phyloP scores from a whole-genome alignment of 92 coral and sea anemone genomes.

The Palythoa grandis region DNA sequence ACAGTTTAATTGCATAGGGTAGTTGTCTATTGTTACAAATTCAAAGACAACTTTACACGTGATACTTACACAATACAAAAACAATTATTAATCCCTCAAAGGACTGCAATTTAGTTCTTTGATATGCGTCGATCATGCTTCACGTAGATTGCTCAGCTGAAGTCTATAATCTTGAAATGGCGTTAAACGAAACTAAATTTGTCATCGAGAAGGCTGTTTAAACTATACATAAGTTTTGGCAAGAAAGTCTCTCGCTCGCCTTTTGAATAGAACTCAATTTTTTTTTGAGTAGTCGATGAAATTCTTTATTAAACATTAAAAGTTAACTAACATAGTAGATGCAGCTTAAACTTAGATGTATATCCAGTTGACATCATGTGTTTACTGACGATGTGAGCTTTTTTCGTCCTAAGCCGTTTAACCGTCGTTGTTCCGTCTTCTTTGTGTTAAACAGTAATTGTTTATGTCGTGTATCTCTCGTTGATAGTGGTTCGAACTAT shows the following conservation, averaged over 20 bases:
- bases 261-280: background rate
- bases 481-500: background rate
- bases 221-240: background rate
- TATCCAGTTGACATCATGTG: background rate
- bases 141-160: slow-evolving; percentile 70
- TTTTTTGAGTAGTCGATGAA: background rate
- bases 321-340: background rate
- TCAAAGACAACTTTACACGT: slow-evolving; percentile 29
- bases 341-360: background rate
- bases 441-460: slow-evolving; percentile 12
- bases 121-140: slow-evolving; percentile 40
- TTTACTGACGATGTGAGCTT: background rate
- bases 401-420: slow-evolving; percentile 5
- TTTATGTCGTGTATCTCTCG: slow-evolving; percentile 6
- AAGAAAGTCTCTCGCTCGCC: background rate
- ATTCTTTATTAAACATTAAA: background rate
- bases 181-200: slow-evolving; percentile 41
- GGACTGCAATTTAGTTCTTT: slow-evolving; percentile 38
- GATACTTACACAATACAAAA: slow-evolving; percentile 31
- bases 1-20: slow-evolving; percentile 18
- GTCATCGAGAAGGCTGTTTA: background rate
- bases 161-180: slow-evolving; percentile 37
- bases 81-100: slow-evolving; percentile 37
- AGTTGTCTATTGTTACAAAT: background rate
- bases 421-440: background rate